These are phyloP conservation scores for Smittia aterrima DNA, from an alignment of 2,888 invertebrate species.

Conservation along the genomic window DNA sequence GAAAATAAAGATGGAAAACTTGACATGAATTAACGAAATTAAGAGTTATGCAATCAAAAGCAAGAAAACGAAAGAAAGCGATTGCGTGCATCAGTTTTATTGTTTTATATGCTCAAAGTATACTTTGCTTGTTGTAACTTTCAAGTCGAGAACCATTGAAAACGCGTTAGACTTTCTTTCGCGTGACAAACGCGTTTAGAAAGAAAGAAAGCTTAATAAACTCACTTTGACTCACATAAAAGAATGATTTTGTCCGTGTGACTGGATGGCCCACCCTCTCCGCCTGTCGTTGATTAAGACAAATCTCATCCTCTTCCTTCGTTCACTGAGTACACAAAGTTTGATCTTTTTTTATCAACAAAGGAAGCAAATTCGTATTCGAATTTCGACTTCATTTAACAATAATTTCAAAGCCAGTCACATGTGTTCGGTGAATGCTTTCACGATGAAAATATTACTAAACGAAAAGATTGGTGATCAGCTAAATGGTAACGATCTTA, in stretches of 20 bases:
- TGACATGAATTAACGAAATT: conserved; percentile 37
- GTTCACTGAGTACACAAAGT: too few species aligned
- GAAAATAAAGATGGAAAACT: conserved; percentile 6
- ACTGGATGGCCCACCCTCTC: too few species aligned
- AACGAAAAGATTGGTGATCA: conserved; percentile 29
- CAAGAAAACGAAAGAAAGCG: neutral
- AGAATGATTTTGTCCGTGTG: too few species aligned
- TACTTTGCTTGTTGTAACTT: too few species aligned
- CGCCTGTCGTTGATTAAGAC: too few species aligned
- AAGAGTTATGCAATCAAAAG: conserved; percentile 29
- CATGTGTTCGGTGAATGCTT: conserved; percentile 36
- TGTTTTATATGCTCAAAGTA: neutral
- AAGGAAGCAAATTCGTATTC: neutral
- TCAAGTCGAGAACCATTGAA: too few species aligned
- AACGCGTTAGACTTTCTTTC: too few species aligned
- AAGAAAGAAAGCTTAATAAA: too few species aligned
- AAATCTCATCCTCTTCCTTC: too few species aligned
- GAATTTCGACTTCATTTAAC: conserved; percentile 32
- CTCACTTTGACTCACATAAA: too few species aligned
- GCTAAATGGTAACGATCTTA: conserved; percentile 39
- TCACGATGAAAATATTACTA: neutral
- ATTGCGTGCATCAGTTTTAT: conserved; percentile 28
- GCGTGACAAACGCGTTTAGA: too few species aligned
- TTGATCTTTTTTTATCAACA: too few species aligned
- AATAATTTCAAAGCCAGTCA: neutral